A percentile compares a stretch with the other conserved stretches of the same genome.
Evolutionary conservation across 1,140 invertebrate genomes (phyloP).

Genomic region (Papilio polytes): DNA sequence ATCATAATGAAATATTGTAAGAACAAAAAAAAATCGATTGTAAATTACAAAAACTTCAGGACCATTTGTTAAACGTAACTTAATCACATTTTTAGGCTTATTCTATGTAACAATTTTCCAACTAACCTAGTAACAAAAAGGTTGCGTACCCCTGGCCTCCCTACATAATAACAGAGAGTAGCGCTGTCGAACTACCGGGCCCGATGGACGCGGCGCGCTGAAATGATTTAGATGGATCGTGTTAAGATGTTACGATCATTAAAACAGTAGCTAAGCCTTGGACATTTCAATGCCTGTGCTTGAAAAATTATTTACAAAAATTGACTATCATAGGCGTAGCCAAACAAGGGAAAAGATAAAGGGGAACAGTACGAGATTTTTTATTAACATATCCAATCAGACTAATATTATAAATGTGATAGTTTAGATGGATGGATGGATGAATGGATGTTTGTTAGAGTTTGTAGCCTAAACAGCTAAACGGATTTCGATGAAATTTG

Average conservation of each 20-base stretch:
- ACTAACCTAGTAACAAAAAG: constrained; percentile 46
- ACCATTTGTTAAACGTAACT: neutral
- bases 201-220: constrained; percentile 54
- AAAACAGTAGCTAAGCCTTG: neutral
- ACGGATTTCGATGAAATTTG: too few relatives aligned
- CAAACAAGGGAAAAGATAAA: too few relatives aligned
- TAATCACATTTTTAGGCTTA: neutral
- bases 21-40: too few relatives aligned
- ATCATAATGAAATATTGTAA: too few relatives aligned
- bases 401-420: too few relatives aligned
- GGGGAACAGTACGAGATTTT: too few relatives aligned
- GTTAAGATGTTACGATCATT: constrained; percentile 49
- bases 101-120: neutral
- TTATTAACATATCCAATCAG: too few relatives aligned
- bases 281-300: neutral
- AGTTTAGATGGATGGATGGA: too few relatives aligned
- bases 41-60: too few relatives aligned
- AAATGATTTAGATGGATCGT: constrained; percentile 60
- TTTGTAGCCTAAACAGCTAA: too few relatives aligned
- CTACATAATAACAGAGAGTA: constrained; percentile 66
- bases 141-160: constrained; percentile 49
- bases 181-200: constrained; percentile 51
- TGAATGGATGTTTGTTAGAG: too few relatives aligned
- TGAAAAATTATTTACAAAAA: neutral
- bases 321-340: neutral